These are phyloP conservation scores for Amblyraja radiata DNA, from an alignment of 2,797 vertebrate species.

Conservation along the genomic window DNA sequence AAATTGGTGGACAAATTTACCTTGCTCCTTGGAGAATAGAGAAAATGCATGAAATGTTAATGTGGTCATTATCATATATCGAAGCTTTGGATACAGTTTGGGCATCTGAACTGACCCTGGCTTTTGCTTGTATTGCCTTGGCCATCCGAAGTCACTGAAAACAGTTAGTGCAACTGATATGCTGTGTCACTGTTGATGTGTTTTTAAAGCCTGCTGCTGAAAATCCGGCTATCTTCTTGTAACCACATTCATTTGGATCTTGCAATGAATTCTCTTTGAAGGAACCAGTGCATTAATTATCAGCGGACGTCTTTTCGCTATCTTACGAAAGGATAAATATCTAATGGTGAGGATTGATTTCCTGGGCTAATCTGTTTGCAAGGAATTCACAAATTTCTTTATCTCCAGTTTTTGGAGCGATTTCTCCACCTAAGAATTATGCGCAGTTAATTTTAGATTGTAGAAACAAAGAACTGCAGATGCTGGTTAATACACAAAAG, in stretches of 20 bases:
- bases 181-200: not conserved
- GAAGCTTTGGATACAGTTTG: not conserved
- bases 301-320: not conserved
- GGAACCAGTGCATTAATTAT: not conserved
- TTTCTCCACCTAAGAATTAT: not conserved
- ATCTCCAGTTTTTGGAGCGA: not conserved
- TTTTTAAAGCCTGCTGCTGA: not conserved
- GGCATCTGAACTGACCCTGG: not conserved
- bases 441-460: too few species aligned
- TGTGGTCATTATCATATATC: not conserved
- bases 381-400: not conserved
- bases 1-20: not conserved
- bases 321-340: slow-evolving; percentile 1
- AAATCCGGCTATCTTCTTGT: too few species aligned
- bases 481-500: too few species aligned
- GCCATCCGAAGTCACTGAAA: not conserved
- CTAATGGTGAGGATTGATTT: not conserved
- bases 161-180: not conserved
- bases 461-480: too few species aligned
- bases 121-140: not conserved
- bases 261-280: not conserved
- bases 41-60: not conserved
- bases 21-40: not conserved
- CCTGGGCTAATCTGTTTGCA: not conserved
- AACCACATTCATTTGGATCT: not conserved